Evolutionary conservation across 2,113 vertebrate species (phyloP).

Genomic region (Blennius ocellaris): DNA sequence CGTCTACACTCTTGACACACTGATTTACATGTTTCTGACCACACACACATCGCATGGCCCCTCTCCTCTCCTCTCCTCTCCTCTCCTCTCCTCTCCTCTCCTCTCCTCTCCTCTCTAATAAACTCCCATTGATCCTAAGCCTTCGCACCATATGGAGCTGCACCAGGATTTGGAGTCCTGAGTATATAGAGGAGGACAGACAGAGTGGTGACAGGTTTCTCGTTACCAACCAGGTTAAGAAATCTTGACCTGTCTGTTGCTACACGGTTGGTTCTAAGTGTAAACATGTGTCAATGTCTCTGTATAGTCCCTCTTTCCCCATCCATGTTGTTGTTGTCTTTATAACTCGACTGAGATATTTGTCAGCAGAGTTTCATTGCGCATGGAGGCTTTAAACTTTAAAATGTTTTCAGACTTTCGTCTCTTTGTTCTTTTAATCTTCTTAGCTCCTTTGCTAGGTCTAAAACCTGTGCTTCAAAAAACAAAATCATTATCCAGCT

Average conservation of each 20-base stretch:
- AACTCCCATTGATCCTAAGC: constrained; percentile 15
- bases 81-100: constrained; percentile 1
- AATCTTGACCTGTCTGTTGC: constrained; percentile 36
- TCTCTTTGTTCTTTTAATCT: too few relatives aligned
- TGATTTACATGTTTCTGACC: constrained; percentile 49
- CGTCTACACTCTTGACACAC: constrained; percentile 43
- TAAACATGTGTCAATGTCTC: constrained; percentile 33
- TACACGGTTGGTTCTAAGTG: constrained; percentile 23
- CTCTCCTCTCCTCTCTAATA: background rate
- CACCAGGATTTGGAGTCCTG: constrained; percentile 30
- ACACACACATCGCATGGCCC: background rate
- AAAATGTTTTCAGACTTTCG: too few relatives aligned
- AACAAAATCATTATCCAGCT: too few relatives aligned
- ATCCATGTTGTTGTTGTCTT: background rate
- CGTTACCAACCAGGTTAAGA: constrained; percentile 38
- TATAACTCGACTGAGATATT: background rate
- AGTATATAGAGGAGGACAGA: background rate
- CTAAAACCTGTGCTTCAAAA: too few relatives aligned
- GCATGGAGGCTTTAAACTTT: too few relatives aligned
- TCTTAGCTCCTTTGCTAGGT: too few relatives aligned
- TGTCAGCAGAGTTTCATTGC: too few relatives aligned
- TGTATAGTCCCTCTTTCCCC: background rate
- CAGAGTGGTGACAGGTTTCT: constrained; percentile 37
- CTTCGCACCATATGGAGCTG: constrained; percentile 52
- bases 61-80: constrained; percentile 1